Conservation (phyloP, 2,888 invertebrate genomes). For the Pristionchus arcanus region DNA sequence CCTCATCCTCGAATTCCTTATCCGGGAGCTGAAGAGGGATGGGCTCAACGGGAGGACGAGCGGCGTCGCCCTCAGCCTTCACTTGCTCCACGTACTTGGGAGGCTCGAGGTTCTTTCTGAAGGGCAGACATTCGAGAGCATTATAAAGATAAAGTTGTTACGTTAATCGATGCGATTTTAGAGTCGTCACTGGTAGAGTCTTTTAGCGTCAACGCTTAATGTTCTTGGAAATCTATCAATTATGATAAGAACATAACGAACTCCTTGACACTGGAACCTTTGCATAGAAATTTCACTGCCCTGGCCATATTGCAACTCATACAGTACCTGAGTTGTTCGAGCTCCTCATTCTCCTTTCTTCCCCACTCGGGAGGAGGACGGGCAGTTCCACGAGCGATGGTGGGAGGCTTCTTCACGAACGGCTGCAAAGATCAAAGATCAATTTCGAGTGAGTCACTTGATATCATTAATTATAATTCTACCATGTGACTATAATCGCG, state of each 20-base stretch:
- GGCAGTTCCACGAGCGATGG: conserved; percentile 75
- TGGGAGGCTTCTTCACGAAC: conserved; percentile 68
- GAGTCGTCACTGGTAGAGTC: no score
- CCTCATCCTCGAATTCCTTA: conserved; percentile 65
- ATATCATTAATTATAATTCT: no score
- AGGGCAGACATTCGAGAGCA: not conserved
- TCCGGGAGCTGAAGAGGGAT: conserved; percentile 75
- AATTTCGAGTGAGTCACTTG: no score
- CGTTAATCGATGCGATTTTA: no score
- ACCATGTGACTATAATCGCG: no score
- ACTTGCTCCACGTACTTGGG: conserved; percentile 79
- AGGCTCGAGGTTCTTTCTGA: conserved; percentile 76
- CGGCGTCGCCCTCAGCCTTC: conserved; percentile 77
- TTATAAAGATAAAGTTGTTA: no score
- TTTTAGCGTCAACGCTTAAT: no score
- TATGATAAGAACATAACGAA: no score
- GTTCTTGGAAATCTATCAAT: no score
- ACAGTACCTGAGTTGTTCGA: conserved; percentile 77
- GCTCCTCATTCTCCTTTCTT: conserved; percentile 78
- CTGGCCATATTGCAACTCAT: no score
- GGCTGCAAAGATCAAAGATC: conserved; percentile 63
- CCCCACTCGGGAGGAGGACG: conserved; percentile 79
- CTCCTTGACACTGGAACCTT: no score
- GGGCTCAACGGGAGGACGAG: conserved; percentile 74
- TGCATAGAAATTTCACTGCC: no score